Conservation (phyloP, 2,888 invertebrate genomes). For the Magallana nippona region DNA sequence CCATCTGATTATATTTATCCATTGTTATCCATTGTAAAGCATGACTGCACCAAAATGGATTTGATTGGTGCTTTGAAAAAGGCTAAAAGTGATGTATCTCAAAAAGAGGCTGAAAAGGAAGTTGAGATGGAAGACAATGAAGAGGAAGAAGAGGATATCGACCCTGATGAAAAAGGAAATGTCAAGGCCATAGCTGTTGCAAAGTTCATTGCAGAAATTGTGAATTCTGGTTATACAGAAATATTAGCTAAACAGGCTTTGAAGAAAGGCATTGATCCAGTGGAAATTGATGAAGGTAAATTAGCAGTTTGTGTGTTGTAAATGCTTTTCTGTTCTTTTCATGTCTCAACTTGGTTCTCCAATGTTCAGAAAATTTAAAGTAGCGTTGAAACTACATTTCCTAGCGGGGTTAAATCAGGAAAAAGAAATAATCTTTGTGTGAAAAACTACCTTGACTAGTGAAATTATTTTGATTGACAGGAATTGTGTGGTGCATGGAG, state of each 20-base stretch:
- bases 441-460: no score
- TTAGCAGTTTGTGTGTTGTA: no score
- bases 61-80: conserved; percentile 57
- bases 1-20: conserved; percentile 55
- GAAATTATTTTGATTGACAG: conserved; percentile 6
- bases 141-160: conserved; percentile 34
- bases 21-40: conserved; percentile 58
- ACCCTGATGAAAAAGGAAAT: conserved; percentile 31
- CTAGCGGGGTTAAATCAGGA: no score
- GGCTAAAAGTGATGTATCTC: conserved; percentile 52
- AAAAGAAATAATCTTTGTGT: no score
- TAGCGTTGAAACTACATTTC: no score
- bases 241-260: conserved; percentile 54
- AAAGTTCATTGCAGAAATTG: conserved; percentile 52
- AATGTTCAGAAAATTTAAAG: no score
- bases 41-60: conserved; percentile 55
- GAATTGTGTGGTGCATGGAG: conserved; percentile 52
- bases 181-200: neutral
- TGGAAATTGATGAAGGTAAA: conserved; percentile 49
- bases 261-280: conserved; percentile 39
- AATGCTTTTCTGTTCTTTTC: no score
- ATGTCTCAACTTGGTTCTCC: no score
- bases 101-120: conserved; percentile 43
- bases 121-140: conserved; percentile 41
- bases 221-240: conserved; percentile 50